phyloP scores from a whole-genome alignment of 2,113 vertebrate genomes.

The Psilopsiagon aurifrons region DNA sequence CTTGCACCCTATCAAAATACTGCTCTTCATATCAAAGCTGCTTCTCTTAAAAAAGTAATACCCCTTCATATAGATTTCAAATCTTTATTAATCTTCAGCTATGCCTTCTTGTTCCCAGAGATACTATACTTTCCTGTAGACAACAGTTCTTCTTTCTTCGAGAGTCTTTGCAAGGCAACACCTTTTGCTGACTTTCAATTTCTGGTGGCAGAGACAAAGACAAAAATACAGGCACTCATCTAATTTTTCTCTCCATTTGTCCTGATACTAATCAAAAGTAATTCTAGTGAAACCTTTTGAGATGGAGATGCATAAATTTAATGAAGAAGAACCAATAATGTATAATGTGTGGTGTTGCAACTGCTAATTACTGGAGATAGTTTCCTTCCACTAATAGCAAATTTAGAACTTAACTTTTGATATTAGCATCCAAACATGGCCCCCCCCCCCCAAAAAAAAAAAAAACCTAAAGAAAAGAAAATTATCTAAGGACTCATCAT shows the following conservation, averaged over 20 bases:
- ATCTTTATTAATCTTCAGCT: not conserved
- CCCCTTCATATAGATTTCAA: not conserved
- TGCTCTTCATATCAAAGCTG: not conserved
- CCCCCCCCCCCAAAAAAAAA: not conserved
- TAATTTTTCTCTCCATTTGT: not conserved
- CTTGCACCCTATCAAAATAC: not conserved
- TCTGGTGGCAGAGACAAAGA: not conserved
- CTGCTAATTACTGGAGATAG: not conserved
- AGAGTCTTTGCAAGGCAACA: not conserved
- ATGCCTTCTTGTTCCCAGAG: not conserved
- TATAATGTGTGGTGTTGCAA: not conserved
- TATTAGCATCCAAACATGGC: not conserved
- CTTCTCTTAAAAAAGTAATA: not conserved
- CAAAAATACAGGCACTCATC: not conserved
- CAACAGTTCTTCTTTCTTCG: not conserved
- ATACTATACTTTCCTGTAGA: not conserved
- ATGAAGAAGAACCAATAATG: not conserved
- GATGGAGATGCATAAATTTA: not conserved
- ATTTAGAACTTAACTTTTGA: not conserved
- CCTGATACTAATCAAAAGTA: not conserved
- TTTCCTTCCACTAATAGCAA: not conserved
- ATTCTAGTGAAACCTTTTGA: not conserved
- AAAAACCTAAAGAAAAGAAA: not conserved
- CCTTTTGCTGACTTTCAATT: not conserved
- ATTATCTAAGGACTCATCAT: not conserved